Conservation (phyloP, 2,888 invertebrate genomes). For the Rhyacophila evoluta region DNA sequence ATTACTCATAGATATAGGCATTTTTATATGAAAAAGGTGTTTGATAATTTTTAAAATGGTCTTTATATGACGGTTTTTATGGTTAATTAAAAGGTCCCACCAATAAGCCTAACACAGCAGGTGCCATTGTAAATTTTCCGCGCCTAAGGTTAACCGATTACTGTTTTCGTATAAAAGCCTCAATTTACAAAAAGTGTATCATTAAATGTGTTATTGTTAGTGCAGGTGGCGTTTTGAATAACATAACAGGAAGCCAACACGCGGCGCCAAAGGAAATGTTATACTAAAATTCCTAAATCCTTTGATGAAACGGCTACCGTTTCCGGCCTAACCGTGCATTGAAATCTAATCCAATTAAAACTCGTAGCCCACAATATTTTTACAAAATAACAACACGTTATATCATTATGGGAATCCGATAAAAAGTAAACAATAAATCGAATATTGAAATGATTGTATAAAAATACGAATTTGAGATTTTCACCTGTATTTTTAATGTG, state of each 20-base stretch:
- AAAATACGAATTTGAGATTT: no score
- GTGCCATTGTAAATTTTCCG: background rate
- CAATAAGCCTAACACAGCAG: no score
- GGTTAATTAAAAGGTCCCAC: no score
- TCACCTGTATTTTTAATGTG: no score
- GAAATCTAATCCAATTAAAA: conserved; percentile 36
- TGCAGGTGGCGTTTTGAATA: background rate
- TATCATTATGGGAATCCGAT: background rate
- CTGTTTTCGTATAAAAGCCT: background rate
- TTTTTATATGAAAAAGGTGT: no score
- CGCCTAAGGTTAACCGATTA: background rate
- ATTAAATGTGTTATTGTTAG: background rate
- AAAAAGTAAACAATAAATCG: background rate
- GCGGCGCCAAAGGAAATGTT: conserved; percentile 26
- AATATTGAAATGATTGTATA: no score
- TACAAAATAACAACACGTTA: background rate
- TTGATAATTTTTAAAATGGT: no score
- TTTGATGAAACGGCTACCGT: conserved; percentile 39
- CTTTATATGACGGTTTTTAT: no score
- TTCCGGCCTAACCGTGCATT: conserved; percentile 49
- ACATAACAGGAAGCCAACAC: conserved; percentile 28
- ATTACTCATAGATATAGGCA: no score
- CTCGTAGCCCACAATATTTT: background rate
- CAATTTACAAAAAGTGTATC: background rate
- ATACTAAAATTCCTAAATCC: background rate